phyloP scores from a whole-genome alignment of 2,797 vertebrate species.

The Capromys pilorides region DNA sequence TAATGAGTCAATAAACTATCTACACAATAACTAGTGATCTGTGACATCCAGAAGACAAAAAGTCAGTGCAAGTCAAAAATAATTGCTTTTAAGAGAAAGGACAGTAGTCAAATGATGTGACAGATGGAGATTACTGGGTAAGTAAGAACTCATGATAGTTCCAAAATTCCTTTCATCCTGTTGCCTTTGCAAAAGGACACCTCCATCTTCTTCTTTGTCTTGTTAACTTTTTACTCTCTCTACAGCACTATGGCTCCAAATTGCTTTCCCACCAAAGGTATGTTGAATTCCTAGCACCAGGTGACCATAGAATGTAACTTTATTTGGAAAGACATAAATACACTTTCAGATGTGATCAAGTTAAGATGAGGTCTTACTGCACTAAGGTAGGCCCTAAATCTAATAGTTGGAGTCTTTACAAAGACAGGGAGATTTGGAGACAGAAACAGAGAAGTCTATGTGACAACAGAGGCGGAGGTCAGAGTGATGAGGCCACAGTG shows the following conservation, averaged over 20 bases:
- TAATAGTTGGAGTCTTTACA: background rate
- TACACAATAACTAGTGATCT: background rate
- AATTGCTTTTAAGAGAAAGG: background rate
- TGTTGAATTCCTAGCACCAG: background rate
- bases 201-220: background rate
- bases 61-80: background rate
- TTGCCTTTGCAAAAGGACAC: background rate
- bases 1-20: conserved; percentile 1
- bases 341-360: background rate
- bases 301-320: background rate
- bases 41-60: background rate
- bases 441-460: background rate
- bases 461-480: background rate
- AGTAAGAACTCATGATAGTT: background rate
- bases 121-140: background rate
- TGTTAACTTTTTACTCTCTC: background rate
- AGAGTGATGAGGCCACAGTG: background rate
- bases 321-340: background rate
- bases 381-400: conserved; percentile 1
- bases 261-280: background rate
- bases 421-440: background rate
- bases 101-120: background rate
- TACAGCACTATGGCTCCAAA: background rate
- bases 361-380: background rate
- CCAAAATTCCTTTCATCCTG: background rate